These are phyloP conservation scores for Trichopria drosophilae DNA, from an alignment of 2,888 invertebrate genomes.

Conservation along the genomic window DNA sequence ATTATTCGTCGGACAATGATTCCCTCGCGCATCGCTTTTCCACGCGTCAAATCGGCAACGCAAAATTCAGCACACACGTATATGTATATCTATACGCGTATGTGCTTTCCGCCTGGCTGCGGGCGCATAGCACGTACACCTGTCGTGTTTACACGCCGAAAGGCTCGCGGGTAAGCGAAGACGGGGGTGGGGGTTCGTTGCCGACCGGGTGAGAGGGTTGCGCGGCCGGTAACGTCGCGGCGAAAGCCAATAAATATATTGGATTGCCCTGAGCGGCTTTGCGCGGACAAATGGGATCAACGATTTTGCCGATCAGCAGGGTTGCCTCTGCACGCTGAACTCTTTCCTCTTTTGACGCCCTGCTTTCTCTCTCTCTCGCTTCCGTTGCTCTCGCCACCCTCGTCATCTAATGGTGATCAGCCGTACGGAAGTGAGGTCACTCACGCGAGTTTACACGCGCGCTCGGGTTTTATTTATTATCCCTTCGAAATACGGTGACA, in stretches of 20 bases:
- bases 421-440: conserved; percentile 35
- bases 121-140: too few species aligned
- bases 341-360: conserved; percentile 17
- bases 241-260: conserved; percentile 59
- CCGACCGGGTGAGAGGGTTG: conserved; percentile 3
- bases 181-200: background rate
- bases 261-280: conserved; percentile 56
- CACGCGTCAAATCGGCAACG: too few species aligned
- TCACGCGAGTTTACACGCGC: conserved; percentile 37
- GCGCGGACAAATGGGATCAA: conserved; percentile 56
- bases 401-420: conserved; percentile 31
- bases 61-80: too few species aligned
- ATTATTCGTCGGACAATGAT: conserved; percentile 58
- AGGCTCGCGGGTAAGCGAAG: conserved; percentile 5
- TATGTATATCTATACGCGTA: too few species aligned
- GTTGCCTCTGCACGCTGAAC: conserved; percentile 30
- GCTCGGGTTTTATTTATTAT: conserved; percentile 19
- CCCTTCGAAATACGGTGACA: background rate
- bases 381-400: background rate
- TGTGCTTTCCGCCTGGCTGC: too few species aligned
- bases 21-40: conserved; percentile 47
- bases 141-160: conserved; percentile 3
- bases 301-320: conserved; percentile 54
- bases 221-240: conserved; percentile 32
- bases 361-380: conserved; percentile 10